Percentiles rank a stretch among this genome's conserved stretches.
These are phyloP conservation scores for Epinephelus coioides DNA, from an alignment of 2,797 vertebrate genomes.

Conservation along the genomic window DNA sequence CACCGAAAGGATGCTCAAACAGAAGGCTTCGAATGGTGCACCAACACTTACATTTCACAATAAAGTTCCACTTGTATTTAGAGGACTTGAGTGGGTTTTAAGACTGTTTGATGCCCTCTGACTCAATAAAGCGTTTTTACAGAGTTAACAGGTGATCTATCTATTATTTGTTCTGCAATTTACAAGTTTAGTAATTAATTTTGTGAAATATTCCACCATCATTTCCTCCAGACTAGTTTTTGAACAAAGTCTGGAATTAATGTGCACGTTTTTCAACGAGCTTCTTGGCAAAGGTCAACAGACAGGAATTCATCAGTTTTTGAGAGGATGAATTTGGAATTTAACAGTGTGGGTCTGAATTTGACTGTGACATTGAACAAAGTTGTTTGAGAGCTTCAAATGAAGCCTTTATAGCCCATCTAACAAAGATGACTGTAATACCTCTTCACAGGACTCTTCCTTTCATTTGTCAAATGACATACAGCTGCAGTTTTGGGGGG, in stretches of 20 bases:
- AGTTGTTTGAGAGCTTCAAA: constrained; percentile 15
- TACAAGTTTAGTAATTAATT: neutral
- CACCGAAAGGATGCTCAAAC: constrained; percentile 49
- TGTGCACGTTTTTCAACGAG: neutral
- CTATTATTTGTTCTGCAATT: neutral
- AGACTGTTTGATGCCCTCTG: neutral
- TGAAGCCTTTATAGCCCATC: neutral
- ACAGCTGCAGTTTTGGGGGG: neutral
- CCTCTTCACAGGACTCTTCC: neutral
- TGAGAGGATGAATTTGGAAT: neutral
- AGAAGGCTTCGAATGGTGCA: constrained; percentile 30
- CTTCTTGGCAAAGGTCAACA: constrained; percentile 9
- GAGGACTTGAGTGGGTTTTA: neutral
- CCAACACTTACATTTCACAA: constrained; percentile 40
- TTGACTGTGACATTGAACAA: constrained; percentile 3
- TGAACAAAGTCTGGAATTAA: constrained; percentile 1
- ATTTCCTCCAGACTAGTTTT: neutral
- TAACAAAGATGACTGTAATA: constrained; percentile 5
- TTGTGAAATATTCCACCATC: neutral
- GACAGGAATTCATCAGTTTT: constrained; percentile 8
- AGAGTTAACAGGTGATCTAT: neutral
- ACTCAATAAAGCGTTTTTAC: constrained; percentile 3
- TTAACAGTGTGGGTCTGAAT: neutral
- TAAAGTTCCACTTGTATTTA: constrained; percentile 33
- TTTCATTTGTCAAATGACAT: constrained; percentile 10